Percentiles rank a stretch among this genome's conserved stretches.
phyloP scores from a whole-genome alignment of 2,888 invertebrate genomes.

The Agrenia bidenticulata region DNA sequence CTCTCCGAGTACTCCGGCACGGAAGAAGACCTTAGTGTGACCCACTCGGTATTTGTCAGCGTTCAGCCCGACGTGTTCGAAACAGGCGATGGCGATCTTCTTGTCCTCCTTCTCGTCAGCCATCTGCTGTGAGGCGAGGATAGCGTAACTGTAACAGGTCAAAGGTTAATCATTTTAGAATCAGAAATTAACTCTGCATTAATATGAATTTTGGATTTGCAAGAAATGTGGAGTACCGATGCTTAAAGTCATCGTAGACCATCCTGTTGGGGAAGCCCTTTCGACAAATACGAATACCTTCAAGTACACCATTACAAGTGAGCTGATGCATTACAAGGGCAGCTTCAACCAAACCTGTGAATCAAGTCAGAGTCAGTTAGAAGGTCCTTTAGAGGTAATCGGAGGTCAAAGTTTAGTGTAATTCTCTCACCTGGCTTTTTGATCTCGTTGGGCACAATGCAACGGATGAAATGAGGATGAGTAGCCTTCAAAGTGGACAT shows the following conservation, averaged over 20 bases:
- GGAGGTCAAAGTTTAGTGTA: too few species aligned
- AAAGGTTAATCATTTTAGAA: neutral
- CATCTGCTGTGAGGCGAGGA: constrained; percentile 95
- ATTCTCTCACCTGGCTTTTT: constrained; percentile 83
- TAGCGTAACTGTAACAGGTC: constrained; percentile 78
- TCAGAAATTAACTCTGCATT: neutral
- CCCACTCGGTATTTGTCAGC: constrained; percentile 95
- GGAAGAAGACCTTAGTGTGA: constrained; percentile 81
- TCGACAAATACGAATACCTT: constrained; percentile 99
- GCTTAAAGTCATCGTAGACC: constrained; percentile 99
- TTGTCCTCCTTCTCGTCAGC: constrained; percentile 76
- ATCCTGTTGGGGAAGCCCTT: constrained; percentile 99
- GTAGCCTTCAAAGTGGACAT: constrained; percentile 95
- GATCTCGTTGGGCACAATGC: constrained; percentile 99
- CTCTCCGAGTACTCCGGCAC: constrained; percentile 99
- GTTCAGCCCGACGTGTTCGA: constrained; percentile 82
- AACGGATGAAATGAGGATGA: constrained; percentile 99
- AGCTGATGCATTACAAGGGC: constrained; percentile 99
- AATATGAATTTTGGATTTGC: neutral
- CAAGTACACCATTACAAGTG: constrained; percentile 99
- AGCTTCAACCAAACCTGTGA: constrained; percentile 88
- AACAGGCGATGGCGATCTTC: constrained; percentile 82
- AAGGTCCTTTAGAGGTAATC: constrained; percentile 1
- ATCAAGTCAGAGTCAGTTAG: neutral
- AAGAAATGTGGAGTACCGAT: constrained; percentile 64